phyloP scores from a whole-genome alignment of 2,797 vertebrate species.

The Corythornis leucogaster region DNA sequence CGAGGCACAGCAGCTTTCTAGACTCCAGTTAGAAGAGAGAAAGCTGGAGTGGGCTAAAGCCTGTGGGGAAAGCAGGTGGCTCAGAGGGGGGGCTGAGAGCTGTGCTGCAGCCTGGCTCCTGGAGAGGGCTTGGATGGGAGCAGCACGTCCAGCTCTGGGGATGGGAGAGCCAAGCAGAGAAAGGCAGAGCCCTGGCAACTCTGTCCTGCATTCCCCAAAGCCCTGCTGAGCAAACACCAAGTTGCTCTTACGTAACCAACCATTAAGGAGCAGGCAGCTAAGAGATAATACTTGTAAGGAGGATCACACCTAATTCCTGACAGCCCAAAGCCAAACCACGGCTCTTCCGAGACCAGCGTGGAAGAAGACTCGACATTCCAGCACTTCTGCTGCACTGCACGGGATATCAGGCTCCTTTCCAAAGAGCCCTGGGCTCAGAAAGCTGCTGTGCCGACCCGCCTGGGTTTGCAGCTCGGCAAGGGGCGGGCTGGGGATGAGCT shows the following conservation, averaged over 20 bases:
- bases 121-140: neutral
- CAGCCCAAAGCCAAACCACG: neutral
- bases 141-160: neutral
- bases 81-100: neutral
- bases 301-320: constrained; percentile 45
- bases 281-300: constrained; percentile 34
- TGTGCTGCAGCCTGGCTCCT: neutral
- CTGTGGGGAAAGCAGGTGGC: neutral
- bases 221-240: neutral
- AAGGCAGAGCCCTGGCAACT: constrained; percentile 1
- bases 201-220: constrained; percentile 1
- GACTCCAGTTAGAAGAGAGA: neutral
- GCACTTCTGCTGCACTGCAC: neutral
- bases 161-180: neutral
- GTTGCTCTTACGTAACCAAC: constrained; percentile 32
- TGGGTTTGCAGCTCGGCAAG: neutral
- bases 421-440: neutral
- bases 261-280: neutral
- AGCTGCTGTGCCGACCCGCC: neutral
- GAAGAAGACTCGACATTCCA: neutral
- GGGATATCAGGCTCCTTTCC: neutral
- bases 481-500: neutral
- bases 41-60: neutral
- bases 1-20: neutral
- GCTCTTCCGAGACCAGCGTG: neutral